A percentile compares a stretch with the other conserved stretches of the same genome.
Conservation (phyloP, 2,888 invertebrate genomes). For the Sarcophaga caerulescens region DNA sequence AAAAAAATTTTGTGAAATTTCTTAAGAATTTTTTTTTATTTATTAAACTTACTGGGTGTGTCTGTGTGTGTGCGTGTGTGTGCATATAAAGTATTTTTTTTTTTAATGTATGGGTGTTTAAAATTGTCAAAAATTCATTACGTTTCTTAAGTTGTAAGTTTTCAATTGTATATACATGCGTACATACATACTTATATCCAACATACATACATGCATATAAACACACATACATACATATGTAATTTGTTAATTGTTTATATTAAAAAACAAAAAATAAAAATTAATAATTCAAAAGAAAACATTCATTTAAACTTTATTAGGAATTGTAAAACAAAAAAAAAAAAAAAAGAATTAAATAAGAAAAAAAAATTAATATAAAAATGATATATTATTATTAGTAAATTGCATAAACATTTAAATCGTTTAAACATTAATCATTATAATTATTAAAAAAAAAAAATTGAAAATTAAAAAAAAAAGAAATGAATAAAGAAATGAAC, state of each 20-base stretch:
- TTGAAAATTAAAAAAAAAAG: neutral
- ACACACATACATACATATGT: conserved; percentile 7
- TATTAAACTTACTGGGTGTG: too few relatives aligned
- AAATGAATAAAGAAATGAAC: neutral
- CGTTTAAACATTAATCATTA: conserved; percentile 41
- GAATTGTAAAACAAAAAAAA: conserved; percentile 41
- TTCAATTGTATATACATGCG: conserved; percentile 15
- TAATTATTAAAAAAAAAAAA: neutral
- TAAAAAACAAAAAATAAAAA: neutral
- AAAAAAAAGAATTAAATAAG: too few relatives aligned
- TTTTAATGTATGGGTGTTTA: too few relatives aligned
- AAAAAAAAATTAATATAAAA: neutral
- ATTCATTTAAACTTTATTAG: conserved; percentile 39
- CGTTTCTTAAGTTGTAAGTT: neutral
- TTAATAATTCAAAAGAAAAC: neutral
- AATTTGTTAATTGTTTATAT: conserved; percentile 32
- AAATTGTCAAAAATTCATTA: too few relatives aligned
- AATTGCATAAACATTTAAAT: conserved; percentile 24
- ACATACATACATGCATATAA: neutral
- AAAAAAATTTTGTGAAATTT: too few relatives aligned
- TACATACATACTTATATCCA: neutral
- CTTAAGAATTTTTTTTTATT: too few relatives aligned
- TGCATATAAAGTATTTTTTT: too few relatives aligned
- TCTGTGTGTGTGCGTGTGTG: too few relatives aligned
- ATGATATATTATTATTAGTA: neutral